Percentiles rank a stretch among this genome's conserved stretches.
phyloP scores from a whole-genome alignment of 2,797 vertebrate species.

The Babyrousa celebensis region DNA sequence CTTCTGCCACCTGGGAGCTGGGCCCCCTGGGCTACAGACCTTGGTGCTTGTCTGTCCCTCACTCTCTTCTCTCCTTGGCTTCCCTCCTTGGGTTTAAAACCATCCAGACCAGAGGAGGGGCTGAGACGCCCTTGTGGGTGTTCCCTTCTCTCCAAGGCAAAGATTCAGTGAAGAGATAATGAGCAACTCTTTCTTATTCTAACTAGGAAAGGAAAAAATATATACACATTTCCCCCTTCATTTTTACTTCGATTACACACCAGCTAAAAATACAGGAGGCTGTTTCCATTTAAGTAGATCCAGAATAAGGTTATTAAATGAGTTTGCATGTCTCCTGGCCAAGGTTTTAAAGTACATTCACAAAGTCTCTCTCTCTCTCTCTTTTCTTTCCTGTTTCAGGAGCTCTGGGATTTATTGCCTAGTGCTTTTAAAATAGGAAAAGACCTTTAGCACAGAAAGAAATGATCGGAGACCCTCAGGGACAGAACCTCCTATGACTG shows the following conservation, averaged over 20 bases:
- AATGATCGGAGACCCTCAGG: background rate
- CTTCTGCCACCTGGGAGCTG: background rate
- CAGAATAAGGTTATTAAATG: conserved; percentile 69
- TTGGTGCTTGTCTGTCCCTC: background rate
- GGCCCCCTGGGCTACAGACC: background rate
- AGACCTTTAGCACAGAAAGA: background rate
- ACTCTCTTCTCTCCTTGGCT: background rate
- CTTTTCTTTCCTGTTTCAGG: background rate
- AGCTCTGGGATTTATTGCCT: background rate
- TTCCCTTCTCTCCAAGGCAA: conserved; percentile 86
- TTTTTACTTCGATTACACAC: conserved; percentile 74
- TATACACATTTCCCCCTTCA: conserved; percentile 48
- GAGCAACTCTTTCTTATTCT: conserved; percentile 83
- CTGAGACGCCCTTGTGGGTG: conserved; percentile 91
- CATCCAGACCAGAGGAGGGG: conserved; percentile 87
- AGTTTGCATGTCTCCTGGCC: conserved; percentile 13
- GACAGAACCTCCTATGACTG: background rate
- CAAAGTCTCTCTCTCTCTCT: background rate
- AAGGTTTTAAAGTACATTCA: conserved; percentile 43
- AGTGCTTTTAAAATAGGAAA: conserved; percentile 36
- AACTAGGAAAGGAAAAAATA: conserved; percentile 82
- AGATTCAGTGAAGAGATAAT: conserved; percentile 82
- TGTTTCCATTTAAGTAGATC: conserved; percentile 76
- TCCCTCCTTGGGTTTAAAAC: conserved; percentile 90
- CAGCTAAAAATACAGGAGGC: conserved; percentile 78